Evolutionary conservation across 2,113 vertebrate genomes (phyloP).

Genomic region (Lipophrys pholis): DNA sequence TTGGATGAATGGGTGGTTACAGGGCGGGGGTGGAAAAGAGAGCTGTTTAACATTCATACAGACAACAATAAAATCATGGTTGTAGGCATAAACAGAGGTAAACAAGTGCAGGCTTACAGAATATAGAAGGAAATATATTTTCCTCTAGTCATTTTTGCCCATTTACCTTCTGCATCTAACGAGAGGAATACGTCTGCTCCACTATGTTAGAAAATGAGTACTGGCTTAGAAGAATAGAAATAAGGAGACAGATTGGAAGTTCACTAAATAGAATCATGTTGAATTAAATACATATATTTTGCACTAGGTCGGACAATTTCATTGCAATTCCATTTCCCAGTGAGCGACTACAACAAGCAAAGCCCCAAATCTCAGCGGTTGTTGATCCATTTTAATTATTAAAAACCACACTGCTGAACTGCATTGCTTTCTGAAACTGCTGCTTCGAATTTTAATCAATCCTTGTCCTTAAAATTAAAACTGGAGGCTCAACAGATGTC

Average conservation of each 20-base stretch:
- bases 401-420: slow-evolving; percentile 41
- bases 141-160: not conserved
- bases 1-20: slow-evolving; percentile 30
- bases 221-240: no score
- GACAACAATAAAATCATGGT: slow-evolving; percentile 51
- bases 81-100: slow-evolving; percentile 39
- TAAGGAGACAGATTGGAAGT: no score
- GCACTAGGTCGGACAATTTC: no score
- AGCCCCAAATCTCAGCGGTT: not conserved
- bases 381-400: slow-evolving; percentile 48
- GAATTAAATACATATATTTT: no score
- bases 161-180: slow-evolving; percentile 1
- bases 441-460: slow-evolving; percentile 52
- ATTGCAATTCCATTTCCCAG: no score
- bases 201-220: slow-evolving; percentile 11
- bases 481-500: slow-evolving; percentile 12
- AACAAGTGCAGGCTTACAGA: slow-evolving; percentile 38
- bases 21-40: slow-evolving; percentile 13
- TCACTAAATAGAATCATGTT: no score
- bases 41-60: slow-evolving; percentile 32
- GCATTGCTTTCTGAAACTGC: slow-evolving; percentile 33
- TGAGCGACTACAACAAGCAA: no score
- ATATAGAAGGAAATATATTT: slow-evolving; percentile 11
- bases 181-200: slow-evolving; percentile 14
- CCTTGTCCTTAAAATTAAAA: slow-evolving; percentile 22